Evolutionary conservation across 1,140 invertebrate species (phyloP), one percentile per base, ranked within the genome.

Genomic region (Leptinotarsa texana): DNA sequence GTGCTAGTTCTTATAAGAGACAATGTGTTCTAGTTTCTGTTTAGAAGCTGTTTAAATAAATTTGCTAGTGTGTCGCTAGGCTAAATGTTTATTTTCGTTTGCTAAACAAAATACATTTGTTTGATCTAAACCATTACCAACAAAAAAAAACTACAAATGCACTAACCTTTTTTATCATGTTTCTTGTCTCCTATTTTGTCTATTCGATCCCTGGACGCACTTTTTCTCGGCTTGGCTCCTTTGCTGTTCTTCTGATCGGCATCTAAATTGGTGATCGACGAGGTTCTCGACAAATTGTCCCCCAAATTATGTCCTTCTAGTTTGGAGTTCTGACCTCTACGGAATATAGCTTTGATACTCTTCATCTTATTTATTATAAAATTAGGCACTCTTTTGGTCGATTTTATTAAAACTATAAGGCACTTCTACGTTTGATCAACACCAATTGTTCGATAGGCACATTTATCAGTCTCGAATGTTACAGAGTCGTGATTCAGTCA

Each of bases 301-400:
- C 69, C 67, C 24, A 81, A 49, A 63, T 73, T 68, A 61, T 77
- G 75, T 13, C 77, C 75, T 18, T 81, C 80, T 22, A 69, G 69
- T 69, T 80, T 81, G 33, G 77, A 68, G 48, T 75, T 68, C 69
- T 82, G 81, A 51, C 82, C 83, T 82, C 83, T 85, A 73, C 83
- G 83, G 74, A 85, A 85, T 77, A 85, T 85, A 6, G 83, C 83
- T 78, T 83, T 83, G 72, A 85, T 82, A 69, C 80, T 83, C 74
- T 84, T 85, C 83, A 85, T 85, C 67, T 80, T 83, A 17, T 65
- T 22, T 65, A 1, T 65, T 42, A 42, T 42, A 3, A 11, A 65
- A 33, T 22, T 13, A 33, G 63, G 63, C 42, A 67, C 65, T 67
- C 42, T 67, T 42, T 18, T 67, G 65, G 65, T 67, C 65, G 42